Evolutionary conservation across 2,888 invertebrate genomes (phyloP).

Genomic region (Erebia aethiops): DNA sequence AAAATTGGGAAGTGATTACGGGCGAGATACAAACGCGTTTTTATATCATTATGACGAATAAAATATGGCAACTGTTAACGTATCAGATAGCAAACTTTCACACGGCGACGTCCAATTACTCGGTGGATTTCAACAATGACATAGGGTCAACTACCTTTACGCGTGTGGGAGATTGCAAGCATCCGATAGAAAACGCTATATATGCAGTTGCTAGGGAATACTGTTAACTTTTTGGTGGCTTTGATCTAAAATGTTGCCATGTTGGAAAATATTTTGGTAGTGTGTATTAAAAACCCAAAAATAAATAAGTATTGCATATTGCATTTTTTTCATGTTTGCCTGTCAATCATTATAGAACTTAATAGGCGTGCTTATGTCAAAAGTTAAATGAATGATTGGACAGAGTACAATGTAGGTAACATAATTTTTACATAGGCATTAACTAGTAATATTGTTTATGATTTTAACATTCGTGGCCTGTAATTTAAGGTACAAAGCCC

Average conservation of each 20-base stretch:
- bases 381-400: no score
- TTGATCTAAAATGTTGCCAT: background rate
- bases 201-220: background rate
- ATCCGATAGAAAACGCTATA: constrained; percentile 4
- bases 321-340: no score
- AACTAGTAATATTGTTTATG: no score
- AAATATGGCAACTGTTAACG: background rate
- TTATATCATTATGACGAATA: constrained; percentile 7
- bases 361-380: no score
- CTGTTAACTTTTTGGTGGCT: background rate
- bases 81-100: constrained; percentile 26
- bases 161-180: constrained; percentile 12
- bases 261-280: no score
- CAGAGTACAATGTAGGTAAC: no score
- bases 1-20: background rate
- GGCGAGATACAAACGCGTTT: constrained; percentile 1
- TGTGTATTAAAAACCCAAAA: no score
- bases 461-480: no score
- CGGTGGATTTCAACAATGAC: constrained; percentile 17
- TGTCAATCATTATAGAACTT: no score
- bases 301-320: no score
- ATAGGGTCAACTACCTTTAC: constrained; percentile 22
- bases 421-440: no score
- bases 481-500: no score
- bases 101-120: constrained; percentile 26